These are phyloP conservation scores for Mus spicilegus DNA, from an alignment of 2,113 vertebrate genomes.

Conservation along the genomic window DNA sequence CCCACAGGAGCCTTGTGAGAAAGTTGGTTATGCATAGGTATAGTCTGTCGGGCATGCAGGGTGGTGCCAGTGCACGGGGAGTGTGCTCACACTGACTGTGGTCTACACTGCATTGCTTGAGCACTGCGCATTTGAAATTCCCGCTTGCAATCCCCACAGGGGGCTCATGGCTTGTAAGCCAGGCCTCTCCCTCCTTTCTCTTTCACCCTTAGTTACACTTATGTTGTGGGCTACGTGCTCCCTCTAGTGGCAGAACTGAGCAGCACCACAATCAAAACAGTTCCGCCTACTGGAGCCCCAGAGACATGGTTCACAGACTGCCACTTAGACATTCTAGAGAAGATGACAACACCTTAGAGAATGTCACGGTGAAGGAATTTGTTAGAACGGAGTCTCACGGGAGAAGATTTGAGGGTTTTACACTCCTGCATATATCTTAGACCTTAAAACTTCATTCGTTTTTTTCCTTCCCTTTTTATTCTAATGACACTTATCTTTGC, in stretches of 20 bases:
- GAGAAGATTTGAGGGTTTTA: not conserved
- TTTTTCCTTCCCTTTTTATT: not conserved
- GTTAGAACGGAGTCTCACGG: not conserved
- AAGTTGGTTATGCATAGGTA: rapidly evolving
- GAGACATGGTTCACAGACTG: rapidly evolving
- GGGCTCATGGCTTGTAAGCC: rapidly evolving
- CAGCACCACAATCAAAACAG: rapidly evolving
- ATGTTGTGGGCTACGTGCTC: not conserved
- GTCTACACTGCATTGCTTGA: not conserved
- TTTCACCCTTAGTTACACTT: rapidly evolving
- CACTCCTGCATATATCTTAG: not conserved
- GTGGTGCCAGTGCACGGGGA: not conserved
- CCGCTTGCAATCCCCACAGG: too few relatives aligned
- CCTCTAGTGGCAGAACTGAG: conserved; percentile 44
- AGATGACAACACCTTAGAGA: not conserved
- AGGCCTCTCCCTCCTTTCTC: not conserved
- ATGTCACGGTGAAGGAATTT: not conserved
- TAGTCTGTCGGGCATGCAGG: too few relatives aligned
- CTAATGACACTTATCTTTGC: not conserved
- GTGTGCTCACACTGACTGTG: too few relatives aligned
- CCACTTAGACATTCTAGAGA: not conserved
- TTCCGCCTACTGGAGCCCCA: rapidly evolving
- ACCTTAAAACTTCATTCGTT: conserved; percentile 11
- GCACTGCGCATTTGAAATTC: not conserved
- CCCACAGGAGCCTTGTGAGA: too few relatives aligned